A percentile compares a stretch with the other conserved stretches of the same genome.
Evolutionary conservation across 1,140 invertebrate species (phyloP).

Genomic region (Zaprionus vittiger): DNA sequence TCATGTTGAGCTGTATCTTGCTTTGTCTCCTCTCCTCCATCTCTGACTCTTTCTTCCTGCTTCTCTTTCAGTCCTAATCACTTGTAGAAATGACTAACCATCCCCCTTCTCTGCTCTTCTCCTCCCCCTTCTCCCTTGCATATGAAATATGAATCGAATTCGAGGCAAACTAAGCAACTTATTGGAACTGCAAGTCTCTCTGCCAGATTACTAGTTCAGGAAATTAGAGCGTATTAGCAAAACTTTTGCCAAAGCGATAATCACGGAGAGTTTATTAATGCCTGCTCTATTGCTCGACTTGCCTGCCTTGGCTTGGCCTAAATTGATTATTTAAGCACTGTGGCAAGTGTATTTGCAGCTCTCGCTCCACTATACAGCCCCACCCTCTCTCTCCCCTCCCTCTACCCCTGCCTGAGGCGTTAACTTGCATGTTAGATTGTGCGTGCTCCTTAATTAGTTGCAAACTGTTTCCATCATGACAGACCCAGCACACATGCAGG

Average conservation of each 20-base stretch:
- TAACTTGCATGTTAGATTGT: constrained; percentile 81
- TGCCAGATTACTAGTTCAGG: constrained; percentile 26
- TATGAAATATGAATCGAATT: constrained; percentile 9
- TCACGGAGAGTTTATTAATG: constrained; percentile 7
- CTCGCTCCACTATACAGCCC: constrained; percentile 35
- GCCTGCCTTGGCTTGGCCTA: constrained; percentile 4
- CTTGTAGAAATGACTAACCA: neutral
- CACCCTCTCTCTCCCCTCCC: too few relatives aligned
- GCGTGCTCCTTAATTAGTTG: constrained; percentile 82
- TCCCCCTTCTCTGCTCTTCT: too few relatives aligned
- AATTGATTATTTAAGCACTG: constrained; percentile 48
- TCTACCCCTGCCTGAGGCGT: constrained; percentile 46
- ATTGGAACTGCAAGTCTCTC: neutral
- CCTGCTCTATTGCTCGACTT: neutral
- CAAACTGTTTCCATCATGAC: constrained; percentile 77
- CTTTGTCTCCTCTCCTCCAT: neutral
- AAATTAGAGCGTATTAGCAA: constrained; percentile 27
- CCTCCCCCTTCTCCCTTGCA: neutral
- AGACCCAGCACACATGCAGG: neutral
- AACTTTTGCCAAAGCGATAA: constrained; percentile 12
- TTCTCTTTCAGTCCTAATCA: neutral
- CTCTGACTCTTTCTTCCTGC: neutral
- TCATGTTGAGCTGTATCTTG: neutral
- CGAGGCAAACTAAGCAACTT: neutral
- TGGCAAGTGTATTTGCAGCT: constrained; percentile 35